These are phyloP conservation scores for Orcinus orca DNA, from an alignment of 2,113 vertebrate genomes.

Conservation along the genomic window DNA sequence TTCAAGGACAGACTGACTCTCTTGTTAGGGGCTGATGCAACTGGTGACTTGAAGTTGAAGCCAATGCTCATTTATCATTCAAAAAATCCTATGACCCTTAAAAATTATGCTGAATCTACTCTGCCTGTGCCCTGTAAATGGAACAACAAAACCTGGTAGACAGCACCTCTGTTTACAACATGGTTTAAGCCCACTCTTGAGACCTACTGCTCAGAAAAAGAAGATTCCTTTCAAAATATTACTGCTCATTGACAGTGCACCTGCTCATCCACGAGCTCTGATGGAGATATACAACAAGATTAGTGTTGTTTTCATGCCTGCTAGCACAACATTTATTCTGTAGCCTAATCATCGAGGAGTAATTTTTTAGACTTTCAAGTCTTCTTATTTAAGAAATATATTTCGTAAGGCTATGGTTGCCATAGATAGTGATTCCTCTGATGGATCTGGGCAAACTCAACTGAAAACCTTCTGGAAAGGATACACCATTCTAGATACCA, in stretches of 20 bases:
- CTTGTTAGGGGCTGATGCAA: background rate
- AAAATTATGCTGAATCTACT: background rate
- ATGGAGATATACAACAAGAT: background rate
- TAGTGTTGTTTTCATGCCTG: background rate
- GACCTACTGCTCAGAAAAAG: background rate
- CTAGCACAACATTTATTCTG: background rate
- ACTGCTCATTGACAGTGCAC: background rate
- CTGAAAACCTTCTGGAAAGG: background rate
- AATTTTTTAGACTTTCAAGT: background rate
- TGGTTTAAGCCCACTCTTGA: background rate
- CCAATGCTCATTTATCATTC: background rate
- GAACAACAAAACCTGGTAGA: background rate
- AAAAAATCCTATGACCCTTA: background rate
- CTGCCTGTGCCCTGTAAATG: background rate
- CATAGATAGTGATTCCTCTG: background rate
- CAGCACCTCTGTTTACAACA: background rate
- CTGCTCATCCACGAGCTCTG: background rate
- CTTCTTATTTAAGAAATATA: background rate
- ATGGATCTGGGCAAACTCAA: background rate
- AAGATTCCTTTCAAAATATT: background rate
- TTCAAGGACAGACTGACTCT: no score
- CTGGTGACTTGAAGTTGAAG: background rate
- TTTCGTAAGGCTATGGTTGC: background rate
- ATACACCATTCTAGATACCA: background rate
- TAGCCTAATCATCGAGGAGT: background rate